Base-by-base conservation (phyloP, 2,797 vertebrate genomes). In the Threskiornis aethiopicus region DNA sequence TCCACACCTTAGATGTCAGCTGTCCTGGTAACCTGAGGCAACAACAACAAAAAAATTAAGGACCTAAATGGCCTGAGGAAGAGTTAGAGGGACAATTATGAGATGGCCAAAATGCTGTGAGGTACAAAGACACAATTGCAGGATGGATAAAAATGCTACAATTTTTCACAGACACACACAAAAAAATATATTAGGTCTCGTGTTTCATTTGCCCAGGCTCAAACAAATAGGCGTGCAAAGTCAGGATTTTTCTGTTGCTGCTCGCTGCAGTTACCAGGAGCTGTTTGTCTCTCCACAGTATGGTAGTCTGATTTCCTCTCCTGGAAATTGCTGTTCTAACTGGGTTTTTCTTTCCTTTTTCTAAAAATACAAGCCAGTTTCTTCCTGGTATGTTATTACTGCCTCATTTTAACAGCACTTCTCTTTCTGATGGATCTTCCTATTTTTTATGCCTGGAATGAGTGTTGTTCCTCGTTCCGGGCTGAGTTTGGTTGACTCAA, bases 301-400 rank as follows among this genome's bases (percentile, higher is more conserved):
- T 6, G 25, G 54, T 46, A 59, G 31, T 55, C 91, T 92, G 62
- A 89, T 91, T 94, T 91, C 88, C 83, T 93, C 77, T 83, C n/a
- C 76, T 91, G 90, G 64, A 95, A 93, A 96, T 80, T 83, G 89
- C 95, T 62, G 35, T 57, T 95, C 86, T 93, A 95, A 86, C 69
- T 84, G 78, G 13, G 20, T 67, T 94, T 95, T 93, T 87, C 75
- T 90, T 92, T 70, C 37, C 26, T 89, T 93, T 91, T 94, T 71
- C 94, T 95, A 94, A 97, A 97, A 96, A 97, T 95, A 96, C 42
- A 39, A 61, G 62, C 44, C 2, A 6, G 39, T 86, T 96, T 93
- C 94, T 92, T 85, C 93, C 91, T 95, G 92, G 75, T 89, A 52
- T 95, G 72, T 96, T 87, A 95, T 96, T 96, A 91, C 65, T 26